Conservation (phyloP, 1,140 invertebrate genomes). For the Sycophila sp. region DNA sequence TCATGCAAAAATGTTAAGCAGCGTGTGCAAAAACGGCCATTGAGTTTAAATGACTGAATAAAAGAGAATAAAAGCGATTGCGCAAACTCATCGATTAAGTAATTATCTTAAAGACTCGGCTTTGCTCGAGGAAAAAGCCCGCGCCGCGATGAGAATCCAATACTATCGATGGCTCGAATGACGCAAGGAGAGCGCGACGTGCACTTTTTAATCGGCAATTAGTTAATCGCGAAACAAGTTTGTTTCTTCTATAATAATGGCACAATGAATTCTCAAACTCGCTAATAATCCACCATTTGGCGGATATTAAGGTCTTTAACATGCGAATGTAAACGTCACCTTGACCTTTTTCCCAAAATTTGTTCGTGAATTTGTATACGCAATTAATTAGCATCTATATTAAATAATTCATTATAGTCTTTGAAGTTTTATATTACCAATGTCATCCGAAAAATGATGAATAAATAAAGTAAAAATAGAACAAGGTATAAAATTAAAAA, state of each 20-base stretch:
- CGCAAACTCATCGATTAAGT: neutral
- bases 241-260: neutral
- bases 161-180: neutral
- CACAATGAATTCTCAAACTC: neutral
- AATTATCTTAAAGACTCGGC: neutral
- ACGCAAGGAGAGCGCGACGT: neutral
- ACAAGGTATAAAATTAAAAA: no score
- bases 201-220: constrained; percentile 15
- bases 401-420: no score
- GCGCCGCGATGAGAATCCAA: neutral
- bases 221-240: neutral
- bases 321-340: neutral
- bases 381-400: no score
- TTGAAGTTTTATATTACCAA: no score
- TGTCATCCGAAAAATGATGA: no score
- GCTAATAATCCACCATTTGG: neutral
- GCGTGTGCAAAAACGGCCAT: neutral
- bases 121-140: neutral
- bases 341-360: no score
- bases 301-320: no score
- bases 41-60: no score
- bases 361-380: no score
- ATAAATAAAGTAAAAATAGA: no score
- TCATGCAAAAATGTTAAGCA: neutral
- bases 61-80: no score